Evolutionary conservation across 2,888 invertebrate species (phyloP), one percentile per base, ranked within the genome.

Genomic region (Sarcophaga carnaria): DNA sequence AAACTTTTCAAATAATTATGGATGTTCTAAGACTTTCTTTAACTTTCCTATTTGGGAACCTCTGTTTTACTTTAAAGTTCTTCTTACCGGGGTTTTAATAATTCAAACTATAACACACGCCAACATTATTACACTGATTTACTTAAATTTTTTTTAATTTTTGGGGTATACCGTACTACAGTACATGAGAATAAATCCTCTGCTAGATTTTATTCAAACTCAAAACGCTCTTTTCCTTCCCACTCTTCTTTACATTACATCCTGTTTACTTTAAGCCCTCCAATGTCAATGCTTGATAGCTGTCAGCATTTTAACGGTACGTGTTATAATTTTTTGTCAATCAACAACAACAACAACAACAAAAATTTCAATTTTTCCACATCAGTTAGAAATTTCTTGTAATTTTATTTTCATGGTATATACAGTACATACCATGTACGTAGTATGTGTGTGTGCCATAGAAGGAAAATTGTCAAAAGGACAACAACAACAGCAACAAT

Each of bases 311-410:
- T 67, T 78, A 78, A 66, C 22, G 77, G 69, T 77, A 69, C 63
- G 60, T 76, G 69, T 20, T 77, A 62, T 63, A 72, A 83, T 83
- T 83, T 83, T 54, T 83, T 80, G 72, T 83, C 86, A 86, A 70
- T 22, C 25, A 45, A 17, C 22, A 54, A 37, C 60, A 45, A 62
- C 25, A 37, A 6, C 12, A 49, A 49, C 69, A 64, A 62, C 87
- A 79, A 79, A 71, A 84, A 76, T 82, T 79, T 82, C 14, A 70
- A 71, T 72, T 87, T 81, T 84, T 84, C 83, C 80, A 84, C 70
- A 81, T 84, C 81, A 84, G 78, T 79, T 75, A 87, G 47, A 84
- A 77, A 84, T 80, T 87, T 37, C 37, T 37, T 37, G 37, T 10
- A 37, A 8, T 37, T 37, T 1, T 8, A 37, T 37, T 37, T 60